Evolutionary conservation across 2,888 invertebrate species (phyloP).

Genomic region (Nomada hirtipes): DNA sequence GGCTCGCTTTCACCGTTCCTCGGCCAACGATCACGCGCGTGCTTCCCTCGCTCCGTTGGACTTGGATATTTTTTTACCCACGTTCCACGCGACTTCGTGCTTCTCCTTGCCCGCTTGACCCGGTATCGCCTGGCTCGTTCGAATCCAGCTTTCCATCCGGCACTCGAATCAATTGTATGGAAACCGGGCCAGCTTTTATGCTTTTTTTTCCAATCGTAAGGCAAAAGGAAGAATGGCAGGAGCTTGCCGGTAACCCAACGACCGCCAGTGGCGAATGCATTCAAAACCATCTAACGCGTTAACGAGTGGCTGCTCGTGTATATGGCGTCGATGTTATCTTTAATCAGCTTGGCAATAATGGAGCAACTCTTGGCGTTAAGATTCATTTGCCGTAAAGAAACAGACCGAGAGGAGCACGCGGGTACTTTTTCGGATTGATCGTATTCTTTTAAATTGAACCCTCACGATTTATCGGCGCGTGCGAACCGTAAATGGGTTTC

Average conservation of each 20-base stretch:
- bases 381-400: too few species aligned
- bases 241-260: too few species aligned
- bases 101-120: constrained; percentile 2
- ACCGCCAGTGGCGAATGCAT: too few species aligned
- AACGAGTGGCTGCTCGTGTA: too few species aligned
- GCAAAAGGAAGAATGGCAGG: too few species aligned
- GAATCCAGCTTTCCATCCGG: constrained; percentile 1
- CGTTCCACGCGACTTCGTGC: neutral
- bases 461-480: neutral
- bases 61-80: neutral
- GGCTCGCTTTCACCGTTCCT: constrained; percentile 62
- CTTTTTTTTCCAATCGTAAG: too few species aligned
- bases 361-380: too few species aligned
- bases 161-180: neutral
- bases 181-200: neutral
- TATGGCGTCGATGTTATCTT: too few species aligned
- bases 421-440: too few species aligned
- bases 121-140: constrained; percentile 7
- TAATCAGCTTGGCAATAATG: too few species aligned
- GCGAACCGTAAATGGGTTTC: neutral
- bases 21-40: constrained; percentile 37
- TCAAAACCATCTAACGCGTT: too few species aligned
- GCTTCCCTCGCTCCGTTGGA: constrained; percentile 19
- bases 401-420: too few species aligned
- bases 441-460: neutral